Conservation (phyloP, 2,113 vertebrate genomes). For the Mola mola region DNA sequence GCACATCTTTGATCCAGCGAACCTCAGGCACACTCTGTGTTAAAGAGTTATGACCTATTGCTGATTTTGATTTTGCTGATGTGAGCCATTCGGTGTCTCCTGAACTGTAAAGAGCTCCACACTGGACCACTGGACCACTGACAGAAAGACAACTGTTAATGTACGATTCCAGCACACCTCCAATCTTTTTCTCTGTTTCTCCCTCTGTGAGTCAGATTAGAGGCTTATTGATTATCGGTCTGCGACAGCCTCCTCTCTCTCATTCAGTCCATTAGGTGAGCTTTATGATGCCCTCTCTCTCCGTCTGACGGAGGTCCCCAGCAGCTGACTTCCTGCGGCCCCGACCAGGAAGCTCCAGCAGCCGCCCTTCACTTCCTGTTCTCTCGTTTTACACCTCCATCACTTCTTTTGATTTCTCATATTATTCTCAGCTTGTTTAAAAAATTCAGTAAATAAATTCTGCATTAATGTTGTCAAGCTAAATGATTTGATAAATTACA, state of each 20-base stretch:
- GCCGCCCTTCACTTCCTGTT: slow-evolving; percentile 5
- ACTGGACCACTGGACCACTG: slow-evolving; percentile 18
- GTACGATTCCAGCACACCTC: slow-evolving; percentile 12
- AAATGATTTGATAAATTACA: not conserved
- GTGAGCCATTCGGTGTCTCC: slow-evolving; percentile 36
- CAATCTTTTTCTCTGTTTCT: slow-evolving; percentile 2
- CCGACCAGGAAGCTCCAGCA: slow-evolving; percentile 44
- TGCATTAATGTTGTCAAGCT: not conserved
- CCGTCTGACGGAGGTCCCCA: slow-evolving; percentile 50
- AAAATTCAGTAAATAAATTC: too few relatives aligned
- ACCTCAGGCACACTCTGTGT: too few relatives aligned
- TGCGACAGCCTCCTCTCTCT: slow-evolving; percentile 55
- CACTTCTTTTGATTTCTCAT: too few relatives aligned
- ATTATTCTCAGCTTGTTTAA: too few relatives aligned
- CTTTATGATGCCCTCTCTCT: slow-evolving; percentile 53
- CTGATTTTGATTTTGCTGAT: slow-evolving; percentile 39
- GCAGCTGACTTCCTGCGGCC: slow-evolving; percentile 60
- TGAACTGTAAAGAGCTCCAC: slow-evolving; percentile 36
- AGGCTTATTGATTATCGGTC: slow-evolving; percentile 75
- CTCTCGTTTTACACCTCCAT: not conserved
- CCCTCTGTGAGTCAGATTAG: slow-evolving; percentile 53
- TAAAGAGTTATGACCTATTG: too few relatives aligned
- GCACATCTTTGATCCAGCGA: too few relatives aligned
- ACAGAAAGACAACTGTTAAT: slow-evolving; percentile 21
- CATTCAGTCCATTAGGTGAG: slow-evolving; percentile 58